These are phyloP conservation scores for Vicugna pacos DNA, from an alignment of 2,113 vertebrate species.

Conservation along the genomic window DNA sequence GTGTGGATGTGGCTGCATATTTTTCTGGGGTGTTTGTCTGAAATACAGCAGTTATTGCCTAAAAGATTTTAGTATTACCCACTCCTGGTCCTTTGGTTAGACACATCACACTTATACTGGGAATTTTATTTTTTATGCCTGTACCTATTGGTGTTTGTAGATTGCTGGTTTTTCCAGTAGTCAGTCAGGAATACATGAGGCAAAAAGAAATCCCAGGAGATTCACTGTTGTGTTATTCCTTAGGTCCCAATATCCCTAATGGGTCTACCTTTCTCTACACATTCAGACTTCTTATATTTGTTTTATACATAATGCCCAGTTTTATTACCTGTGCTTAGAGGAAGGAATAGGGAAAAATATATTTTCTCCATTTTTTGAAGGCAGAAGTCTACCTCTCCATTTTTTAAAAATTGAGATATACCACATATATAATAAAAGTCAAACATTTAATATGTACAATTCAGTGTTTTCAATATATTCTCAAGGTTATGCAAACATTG, in stretches of 20 bases:
- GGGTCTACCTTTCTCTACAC: not conserved
- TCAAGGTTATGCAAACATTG: not conserved
- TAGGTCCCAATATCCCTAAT: not conserved
- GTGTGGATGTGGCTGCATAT: not conserved
- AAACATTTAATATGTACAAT: not conserved
- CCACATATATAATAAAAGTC: not conserved
- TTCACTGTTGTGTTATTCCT: not conserved
- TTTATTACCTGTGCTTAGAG: not conserved
- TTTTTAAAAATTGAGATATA: not conserved
- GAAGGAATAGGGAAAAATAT: not conserved
- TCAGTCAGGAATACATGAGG: not conserved
- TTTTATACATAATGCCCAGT: not conserved
- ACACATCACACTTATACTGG: not conserved
- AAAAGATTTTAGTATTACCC: not conserved
- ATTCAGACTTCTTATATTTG: not conserved
- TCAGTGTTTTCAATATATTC: not conserved
- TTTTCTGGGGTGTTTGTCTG: not conserved
- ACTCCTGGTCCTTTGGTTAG: not conserved
- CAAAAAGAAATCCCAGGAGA: not conserved
- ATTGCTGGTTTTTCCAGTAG: not conserved
- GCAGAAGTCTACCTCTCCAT: not conserved
- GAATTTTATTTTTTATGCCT: not conserved
- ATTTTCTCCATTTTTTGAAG: not conserved
- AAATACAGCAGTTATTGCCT: not conserved
- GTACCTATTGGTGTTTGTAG: not conserved